Evolutionary conservation across 2,888 invertebrate genomes (phyloP).

Genomic region (Bursaphelenchus okinawaensis): DNA sequence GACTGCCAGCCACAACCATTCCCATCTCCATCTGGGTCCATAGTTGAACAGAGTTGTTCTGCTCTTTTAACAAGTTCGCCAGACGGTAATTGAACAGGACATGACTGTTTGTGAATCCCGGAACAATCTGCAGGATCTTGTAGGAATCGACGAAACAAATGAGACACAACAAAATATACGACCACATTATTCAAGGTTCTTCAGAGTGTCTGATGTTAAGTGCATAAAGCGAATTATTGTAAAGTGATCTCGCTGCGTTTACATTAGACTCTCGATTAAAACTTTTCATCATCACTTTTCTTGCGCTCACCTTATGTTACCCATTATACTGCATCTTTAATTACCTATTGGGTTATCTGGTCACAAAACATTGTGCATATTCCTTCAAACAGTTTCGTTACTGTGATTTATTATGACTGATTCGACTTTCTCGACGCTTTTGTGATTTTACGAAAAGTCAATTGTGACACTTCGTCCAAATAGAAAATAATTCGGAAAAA

Average conservation of each 20-base stretch:
- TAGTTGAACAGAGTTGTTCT: constrained; percentile 48
- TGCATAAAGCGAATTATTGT: background rate
- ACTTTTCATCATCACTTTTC: too few relatives aligned
- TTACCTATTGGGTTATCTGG: too few relatives aligned
- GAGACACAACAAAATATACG: background rate
- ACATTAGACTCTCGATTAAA: too few relatives aligned
- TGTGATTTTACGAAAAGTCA: too few relatives aligned
- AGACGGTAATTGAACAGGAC: constrained; percentile 54
- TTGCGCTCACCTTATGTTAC: too few relatives aligned
- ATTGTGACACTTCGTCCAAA: too few relatives aligned
- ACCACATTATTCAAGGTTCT: background rate
- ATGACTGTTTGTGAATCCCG: constrained; percentile 56
- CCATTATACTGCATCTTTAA: too few relatives aligned
- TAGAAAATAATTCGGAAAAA: too few relatives aligned
- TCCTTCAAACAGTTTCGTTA: too few relatives aligned
- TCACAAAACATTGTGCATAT: too few relatives aligned
- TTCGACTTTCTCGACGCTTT: too few relatives aligned
- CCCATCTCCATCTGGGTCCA: constrained; percentile 51
- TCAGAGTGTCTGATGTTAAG: background rate
- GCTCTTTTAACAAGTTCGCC: constrained; percentile 42
- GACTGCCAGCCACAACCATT: constrained; percentile 33
- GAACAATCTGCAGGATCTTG: constrained; percentile 50
- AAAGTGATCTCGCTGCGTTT: background rate
- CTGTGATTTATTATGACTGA: too few relatives aligned
- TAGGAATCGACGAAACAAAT: background rate